Evolutionary conservation across 2,797 vertebrate genomes (phyloP).

Genomic region (Pygocentrus nattereri): DNA sequence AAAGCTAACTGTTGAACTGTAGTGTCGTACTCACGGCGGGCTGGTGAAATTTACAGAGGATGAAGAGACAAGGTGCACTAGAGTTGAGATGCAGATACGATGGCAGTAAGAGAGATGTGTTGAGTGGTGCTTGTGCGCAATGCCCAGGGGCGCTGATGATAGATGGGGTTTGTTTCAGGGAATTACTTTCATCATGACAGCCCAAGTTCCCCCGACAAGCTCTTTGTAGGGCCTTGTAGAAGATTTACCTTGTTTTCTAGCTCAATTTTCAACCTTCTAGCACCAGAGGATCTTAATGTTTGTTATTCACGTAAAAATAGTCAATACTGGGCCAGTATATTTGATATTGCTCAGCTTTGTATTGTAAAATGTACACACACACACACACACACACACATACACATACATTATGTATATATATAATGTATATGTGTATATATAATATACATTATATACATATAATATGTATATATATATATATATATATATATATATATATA

Average conservation of each 20-base stretch:
- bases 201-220: conserved; percentile 32
- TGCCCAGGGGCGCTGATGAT: conserved; percentile 53
- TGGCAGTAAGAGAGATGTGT: conserved; percentile 22
- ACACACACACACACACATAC: no score
- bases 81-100: conserved; percentile 27
- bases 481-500: no score
- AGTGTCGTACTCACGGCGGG: not conserved
- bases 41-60: conserved; percentile 4
- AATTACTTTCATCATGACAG: conserved; percentile 56
- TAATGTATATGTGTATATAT: no score
- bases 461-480: no score
- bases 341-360: not conserved
- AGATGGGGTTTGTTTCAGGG: conserved; percentile 60
- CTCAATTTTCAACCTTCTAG: conserved; percentile 21
- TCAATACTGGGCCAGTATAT: not conserved
- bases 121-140: conserved; percentile 12
- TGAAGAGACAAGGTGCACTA: conserved; percentile 22
- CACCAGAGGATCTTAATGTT: not conserved
- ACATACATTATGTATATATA: no score
- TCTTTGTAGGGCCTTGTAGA: not conserved
- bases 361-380: no score
- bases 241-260: conserved; percentile 18
- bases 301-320: not conserved
- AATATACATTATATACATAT: no score
- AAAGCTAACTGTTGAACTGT: not conserved